phyloP scores from a whole-genome alignment of 2,888 invertebrate genomes.

The Leucoma salicis region DNA sequence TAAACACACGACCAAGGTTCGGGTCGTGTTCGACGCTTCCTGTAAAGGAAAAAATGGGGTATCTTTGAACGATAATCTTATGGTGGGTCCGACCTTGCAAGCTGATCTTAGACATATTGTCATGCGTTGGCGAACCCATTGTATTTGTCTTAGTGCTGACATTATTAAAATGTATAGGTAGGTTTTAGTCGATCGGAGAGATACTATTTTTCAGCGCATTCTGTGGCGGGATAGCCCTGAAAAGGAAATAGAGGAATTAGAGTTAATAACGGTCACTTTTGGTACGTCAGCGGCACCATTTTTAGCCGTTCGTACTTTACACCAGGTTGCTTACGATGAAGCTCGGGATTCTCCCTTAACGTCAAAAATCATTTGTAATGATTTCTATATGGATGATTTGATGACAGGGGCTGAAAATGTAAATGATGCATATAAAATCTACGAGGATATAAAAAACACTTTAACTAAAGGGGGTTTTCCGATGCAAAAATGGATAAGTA shows the following conservation, averaged over 20 bases:
- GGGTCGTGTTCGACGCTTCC: too few species aligned
- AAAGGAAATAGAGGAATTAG: too few species aligned
- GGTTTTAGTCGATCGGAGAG: not conserved
- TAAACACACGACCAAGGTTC: too few species aligned
- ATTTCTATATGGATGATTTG: constrained; percentile 9
- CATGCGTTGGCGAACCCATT: too few species aligned
- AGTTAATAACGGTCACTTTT: too few species aligned
- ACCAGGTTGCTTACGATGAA: constrained; percentile 33
- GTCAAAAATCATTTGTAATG: constrained; percentile 17
- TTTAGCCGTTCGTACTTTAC: constrained; percentile 31
- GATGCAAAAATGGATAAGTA: constrained; percentile 14
- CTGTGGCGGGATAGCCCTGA: too few species aligned
- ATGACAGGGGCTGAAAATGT: constrained; percentile 11
- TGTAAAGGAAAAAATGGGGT: too few species aligned
- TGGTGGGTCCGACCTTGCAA: not conserved
- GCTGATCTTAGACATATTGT: too few species aligned
- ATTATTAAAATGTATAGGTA: too few species aligned
- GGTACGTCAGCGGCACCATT: constrained; percentile 38
- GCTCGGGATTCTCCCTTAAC: constrained; percentile 23
- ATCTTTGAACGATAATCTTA: too few species aligned
- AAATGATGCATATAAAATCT: constrained; percentile 6
- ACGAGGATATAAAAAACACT: constrained; percentile 5
- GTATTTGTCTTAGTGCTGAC: too few species aligned
- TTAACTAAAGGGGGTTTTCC: constrained; percentile 12
- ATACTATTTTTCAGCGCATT: constrained; percentile 7